Conservation (phyloP, 2,113 vertebrate species). For the Microtus richardsoni region DNA sequence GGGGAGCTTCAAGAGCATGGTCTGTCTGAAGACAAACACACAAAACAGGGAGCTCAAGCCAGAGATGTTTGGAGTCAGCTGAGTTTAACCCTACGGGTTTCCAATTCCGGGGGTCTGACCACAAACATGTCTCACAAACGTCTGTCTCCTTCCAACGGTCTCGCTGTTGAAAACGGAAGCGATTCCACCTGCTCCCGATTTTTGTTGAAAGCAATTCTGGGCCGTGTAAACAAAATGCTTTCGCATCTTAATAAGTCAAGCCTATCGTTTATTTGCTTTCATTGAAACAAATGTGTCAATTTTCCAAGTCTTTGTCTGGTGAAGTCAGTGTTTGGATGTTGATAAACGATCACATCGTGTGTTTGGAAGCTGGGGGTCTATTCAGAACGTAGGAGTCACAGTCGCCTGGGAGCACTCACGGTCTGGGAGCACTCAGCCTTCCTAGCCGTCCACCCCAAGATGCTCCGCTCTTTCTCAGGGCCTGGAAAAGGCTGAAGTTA, state of each 20-base stretch:
- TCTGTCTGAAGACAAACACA: neutral
- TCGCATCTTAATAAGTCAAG: slow-evolving; percentile 73
- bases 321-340: slow-evolving; percentile 69
- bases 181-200: slow-evolving; percentile 73
- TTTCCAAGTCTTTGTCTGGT: slow-evolving; percentile 78
- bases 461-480: neutral
- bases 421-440: neutral
- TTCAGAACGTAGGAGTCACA: slow-evolving; percentile 47
- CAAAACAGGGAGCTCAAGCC: neutral
- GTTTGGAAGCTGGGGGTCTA: slow-evolving; percentile 62
- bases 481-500: neutral
- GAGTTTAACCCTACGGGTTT: neutral
- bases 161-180: slow-evolving; percentile 59
- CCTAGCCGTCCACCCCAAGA: neutral
- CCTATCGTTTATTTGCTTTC: slow-evolving; percentile 81
- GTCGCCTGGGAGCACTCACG: neutral
- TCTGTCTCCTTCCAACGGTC: slow-evolving; percentile 16
- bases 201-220: slow-evolving; percentile 76
- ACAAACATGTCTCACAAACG: slow-evolving; percentile 62
- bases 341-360: slow-evolving; percentile 50
- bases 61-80: neutral
- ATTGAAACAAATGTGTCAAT: slow-evolving; percentile 77
- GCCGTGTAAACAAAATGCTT: slow-evolving; percentile 77
- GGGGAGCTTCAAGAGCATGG: neutral
- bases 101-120: slow-evolving; percentile 21